Base-by-base conservation (phyloP, 2,888 invertebrate species). In the Therioaphis trifolii region DNA sequence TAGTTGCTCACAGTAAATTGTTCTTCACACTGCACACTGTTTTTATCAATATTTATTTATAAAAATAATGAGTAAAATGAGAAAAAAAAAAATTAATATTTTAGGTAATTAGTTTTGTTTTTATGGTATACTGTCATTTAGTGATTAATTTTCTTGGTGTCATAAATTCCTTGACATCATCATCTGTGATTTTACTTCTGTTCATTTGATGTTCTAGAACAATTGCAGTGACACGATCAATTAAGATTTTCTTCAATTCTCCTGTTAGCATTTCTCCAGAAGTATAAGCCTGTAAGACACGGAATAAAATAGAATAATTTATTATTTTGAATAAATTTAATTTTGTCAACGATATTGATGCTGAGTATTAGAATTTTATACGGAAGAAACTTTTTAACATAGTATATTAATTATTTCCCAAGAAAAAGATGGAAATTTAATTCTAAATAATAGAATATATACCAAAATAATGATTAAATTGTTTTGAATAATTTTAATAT, bases 261-360 rank as follows among this genome's bases (percentile, higher is more conserved):
- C 99, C 99, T 0, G 98, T 98, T 52, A 99, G 89, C 89, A 99
- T 90, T 87, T 93, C 92, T 2, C 99, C 99, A 86, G 93, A 93
- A 72, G 94, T 92, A 88, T 98, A 98, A 85, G 93, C 92, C 91
- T 95, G 87, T 14, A 89, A 88, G n/a, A 12, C 1, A 66, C 4
- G 58, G 27, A 2, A 52, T 5, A 18, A 29, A 24, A 4, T 52
- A n/a, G n/a, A n/a, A n/a, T n/a, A n/a, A n/a, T n/a, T n/a, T n/a
- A n/a, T n/a, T n/a, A n/a, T n/a, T n/a, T n/a, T n/a, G n/a, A n/a
- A n/a, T n/a, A n/a, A n/a, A n/a, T n/a, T n/a, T n/a, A n/a, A n/a
- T n/a, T n/a, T n/a, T 35, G 3, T 35, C 7, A 35, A 35, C 3
- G 7, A 35, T 35, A 35, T 5, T 35, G 35, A 5, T 35, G 7